Base-by-base conservation (phyloP, 2,797 vertebrate genomes). In the Chelmon rostratus region DNA sequence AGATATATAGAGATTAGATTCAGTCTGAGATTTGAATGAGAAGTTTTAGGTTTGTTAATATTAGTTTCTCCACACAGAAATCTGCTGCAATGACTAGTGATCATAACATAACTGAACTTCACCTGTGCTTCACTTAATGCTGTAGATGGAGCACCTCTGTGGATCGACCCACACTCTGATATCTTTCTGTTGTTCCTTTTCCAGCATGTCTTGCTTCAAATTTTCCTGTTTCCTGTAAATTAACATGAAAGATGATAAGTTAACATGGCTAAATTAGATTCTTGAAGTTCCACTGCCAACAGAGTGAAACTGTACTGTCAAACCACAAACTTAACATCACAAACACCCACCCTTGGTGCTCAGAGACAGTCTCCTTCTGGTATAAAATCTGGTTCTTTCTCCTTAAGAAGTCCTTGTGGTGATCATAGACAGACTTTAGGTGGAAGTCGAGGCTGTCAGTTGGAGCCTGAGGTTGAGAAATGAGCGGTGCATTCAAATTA, bases 391-490 rank as follows among this genome's bases (percentile, higher is more conserved):
- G 86, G 66, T 76, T 95, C 84, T 95, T 97, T 50, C 76, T 90
- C 75, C 85, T 88, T 81, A 96, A 93, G 33, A 93, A 67, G 68
- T 93, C 90, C 2, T 87, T 85, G 76, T 96, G 94, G 50, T 98
- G 96, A 78, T 98, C 76, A 25, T 97, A 97, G 38, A 95, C 83
- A 0, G 96, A 81, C 23, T 83, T 93, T 0, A 97, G 92, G 18
- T 96, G 92, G 68, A 97, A 94, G 87, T 98, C 96, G 13, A 98
- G 92, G 67, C 96, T 96, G 92, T 97, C 95, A 3, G 78, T 90
- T 0, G 93, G 90, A 79, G 83, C 85, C 96, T 97, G 73, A 59
- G 3, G 40, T 28, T 4, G 11, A 69, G 70, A 61, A 76, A 44
- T 11, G 18, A 71, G 21, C 0, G 3, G 2, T 46, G 35, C 0